These are phyloP conservation scores for Muscidifurax raptorellus DNA, from an alignment of 1,140 invertebrate species.

Conservation along the genomic window DNA sequence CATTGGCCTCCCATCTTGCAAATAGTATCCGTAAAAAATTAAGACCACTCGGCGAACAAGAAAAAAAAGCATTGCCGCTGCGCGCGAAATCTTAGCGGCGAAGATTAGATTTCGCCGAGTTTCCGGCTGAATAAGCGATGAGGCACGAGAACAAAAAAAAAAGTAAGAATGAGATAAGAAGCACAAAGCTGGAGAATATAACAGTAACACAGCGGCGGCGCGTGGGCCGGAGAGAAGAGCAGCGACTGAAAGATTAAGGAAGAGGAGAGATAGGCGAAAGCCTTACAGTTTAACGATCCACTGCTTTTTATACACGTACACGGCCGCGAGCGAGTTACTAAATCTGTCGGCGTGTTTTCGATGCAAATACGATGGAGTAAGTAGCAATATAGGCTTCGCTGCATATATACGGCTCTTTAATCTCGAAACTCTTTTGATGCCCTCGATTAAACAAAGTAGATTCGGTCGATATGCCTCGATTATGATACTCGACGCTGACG, in stretches of 20 bases:
- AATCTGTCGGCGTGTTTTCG: not conserved
- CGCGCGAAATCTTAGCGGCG: slow-evolving; percentile 25
- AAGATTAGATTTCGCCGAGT: slow-evolving; percentile 47
- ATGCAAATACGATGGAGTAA: not conserved
- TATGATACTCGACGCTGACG: too few relatives aligned
- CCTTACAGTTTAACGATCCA: slow-evolving; percentile 15
- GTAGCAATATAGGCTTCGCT: not conserved
- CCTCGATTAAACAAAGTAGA: too few relatives aligned
- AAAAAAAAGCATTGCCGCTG: not conserved
- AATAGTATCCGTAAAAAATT: slow-evolving; percentile 21
- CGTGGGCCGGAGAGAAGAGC: not conserved
- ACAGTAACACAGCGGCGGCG: not conserved
- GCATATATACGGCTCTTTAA: not conserved
- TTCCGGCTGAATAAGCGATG: slow-evolving; percentile 35
- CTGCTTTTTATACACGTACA: not conserved
- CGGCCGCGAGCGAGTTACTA: not conserved
- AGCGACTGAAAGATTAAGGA: slow-evolving; percentile 10
- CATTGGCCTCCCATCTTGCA: not conserved
- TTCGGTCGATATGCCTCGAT: too few relatives aligned
- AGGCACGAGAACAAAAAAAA: not conserved
- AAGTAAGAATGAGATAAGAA: not conserved
- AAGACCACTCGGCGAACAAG: not conserved
- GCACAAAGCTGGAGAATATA: slow-evolving; percentile 34
- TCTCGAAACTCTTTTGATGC: not conserved
- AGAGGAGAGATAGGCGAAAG: slow-evolving; percentile 1